phyloP scores from a whole-genome alignment of 2,797 vertebrate species.

The Babyrousa celebensis region DNA sequence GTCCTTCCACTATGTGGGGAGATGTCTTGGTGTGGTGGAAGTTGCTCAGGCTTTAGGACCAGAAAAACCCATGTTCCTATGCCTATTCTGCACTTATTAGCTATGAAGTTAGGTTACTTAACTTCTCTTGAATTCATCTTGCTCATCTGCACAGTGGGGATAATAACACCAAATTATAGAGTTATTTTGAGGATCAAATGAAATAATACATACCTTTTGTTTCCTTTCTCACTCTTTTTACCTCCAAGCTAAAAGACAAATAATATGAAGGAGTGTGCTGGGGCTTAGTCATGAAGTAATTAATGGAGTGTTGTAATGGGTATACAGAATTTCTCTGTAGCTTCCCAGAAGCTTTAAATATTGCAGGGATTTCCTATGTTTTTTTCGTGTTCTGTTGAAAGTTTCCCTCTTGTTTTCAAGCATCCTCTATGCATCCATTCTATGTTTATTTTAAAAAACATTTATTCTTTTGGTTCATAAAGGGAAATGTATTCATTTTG shows the following conservation, averaged over 20 bases:
- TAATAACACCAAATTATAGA: neutral
- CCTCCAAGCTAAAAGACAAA: conserved; percentile 21
- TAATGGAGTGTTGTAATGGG: neutral
- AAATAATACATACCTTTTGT: conserved; percentile 11
- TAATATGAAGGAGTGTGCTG: neutral
- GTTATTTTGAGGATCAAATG: conserved; percentile 44
- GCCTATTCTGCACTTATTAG: neutral
- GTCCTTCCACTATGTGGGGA: neutral
- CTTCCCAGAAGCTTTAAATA: conserved; percentile 29
- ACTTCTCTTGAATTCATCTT: conserved; percentile 9
- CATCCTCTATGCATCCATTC: neutral
- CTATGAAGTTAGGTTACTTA: neutral
- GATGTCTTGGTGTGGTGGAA: neutral
- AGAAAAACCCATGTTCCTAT: neutral
- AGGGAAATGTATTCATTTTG: neutral
- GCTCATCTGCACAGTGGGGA: neutral
- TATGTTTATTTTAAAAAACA: conserved; percentile 35
- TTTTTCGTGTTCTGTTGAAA: conserved; percentile 14
- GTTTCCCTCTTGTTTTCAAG: neutral
- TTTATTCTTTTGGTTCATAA: neutral
- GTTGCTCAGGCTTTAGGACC: neutral
- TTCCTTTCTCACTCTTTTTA: conserved; percentile 42
- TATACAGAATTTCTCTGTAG: conserved; percentile 2
- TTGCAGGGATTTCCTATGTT: conserved; percentile 25
- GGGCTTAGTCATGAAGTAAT: neutral